A percentile compares a stretch with the other conserved stretches of the same genome.
Evolutionary conservation across 2,113 vertebrate species (phyloP).

Genomic region (Lamprologus callipterus): DNA sequence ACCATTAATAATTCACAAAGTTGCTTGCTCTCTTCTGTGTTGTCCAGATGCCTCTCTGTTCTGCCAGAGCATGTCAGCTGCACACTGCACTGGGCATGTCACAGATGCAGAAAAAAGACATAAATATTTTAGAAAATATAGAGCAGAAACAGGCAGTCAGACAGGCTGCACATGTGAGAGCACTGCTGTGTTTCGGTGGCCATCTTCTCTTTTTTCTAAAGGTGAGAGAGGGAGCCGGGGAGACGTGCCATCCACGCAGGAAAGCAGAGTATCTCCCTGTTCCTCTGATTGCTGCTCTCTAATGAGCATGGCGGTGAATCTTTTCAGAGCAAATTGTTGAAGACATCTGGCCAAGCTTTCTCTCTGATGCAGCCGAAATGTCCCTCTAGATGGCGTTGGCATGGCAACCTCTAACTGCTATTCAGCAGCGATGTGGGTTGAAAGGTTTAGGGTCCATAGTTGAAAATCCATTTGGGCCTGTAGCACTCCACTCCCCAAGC

Average conservation of each 20-base stretch:
- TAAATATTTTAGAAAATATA: slow-evolving; percentile 88
- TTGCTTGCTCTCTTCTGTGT: slow-evolving; percentile 73
- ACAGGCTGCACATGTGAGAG: slow-evolving; percentile 17
- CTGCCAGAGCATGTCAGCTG: slow-evolving; percentile 82
- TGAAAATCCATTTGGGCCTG: slow-evolving; percentile 98
- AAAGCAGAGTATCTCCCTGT: slow-evolving; percentile 72
- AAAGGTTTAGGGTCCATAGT: slow-evolving; percentile 91
- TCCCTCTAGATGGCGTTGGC: slow-evolving; percentile 93
- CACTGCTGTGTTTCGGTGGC: slow-evolving; percentile 6
- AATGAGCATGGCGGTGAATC: slow-evolving; percentile 87
- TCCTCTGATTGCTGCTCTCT: slow-evolving; percentile 87
- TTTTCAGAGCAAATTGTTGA: slow-evolving; percentile 98
- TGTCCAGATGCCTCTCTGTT: slow-evolving; percentile 80
- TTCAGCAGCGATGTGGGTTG: slow-evolving; percentile 89
- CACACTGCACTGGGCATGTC: slow-evolving; percentile 76
- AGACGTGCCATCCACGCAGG: slow-evolving; percentile 27
- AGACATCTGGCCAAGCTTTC: slow-evolving; percentile 98
- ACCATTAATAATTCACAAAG: slow-evolving; percentile 89
- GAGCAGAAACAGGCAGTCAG: slow-evolving; percentile 71
- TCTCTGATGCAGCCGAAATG: slow-evolving; percentile 82
- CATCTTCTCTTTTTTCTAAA: slow-evolving; percentile 25
- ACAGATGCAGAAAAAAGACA: slow-evolving; percentile 83
- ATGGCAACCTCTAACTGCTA: slow-evolving; percentile 97
- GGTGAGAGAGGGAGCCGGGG: not conserved
- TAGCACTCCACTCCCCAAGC: slow-evolving; percentile 68